Conservation (phyloP, 1,140 invertebrate genomes). For the Neodiprion pinetum region DNA sequence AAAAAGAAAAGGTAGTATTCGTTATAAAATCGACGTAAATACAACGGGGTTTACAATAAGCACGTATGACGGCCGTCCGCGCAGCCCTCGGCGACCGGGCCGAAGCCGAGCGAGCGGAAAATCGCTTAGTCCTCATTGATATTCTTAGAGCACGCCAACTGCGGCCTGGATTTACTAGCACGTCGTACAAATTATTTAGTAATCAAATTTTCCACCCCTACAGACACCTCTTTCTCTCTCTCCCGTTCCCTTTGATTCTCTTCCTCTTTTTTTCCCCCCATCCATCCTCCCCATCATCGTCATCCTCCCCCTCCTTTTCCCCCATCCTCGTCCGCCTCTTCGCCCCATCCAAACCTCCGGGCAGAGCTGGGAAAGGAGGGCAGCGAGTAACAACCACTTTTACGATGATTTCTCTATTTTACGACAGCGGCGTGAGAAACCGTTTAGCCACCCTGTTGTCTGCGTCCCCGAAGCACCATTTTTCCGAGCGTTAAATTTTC, state of each 20-base stretch:
- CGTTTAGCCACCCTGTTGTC: constrained; percentile 1
- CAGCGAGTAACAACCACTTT: constrained; percentile 31
- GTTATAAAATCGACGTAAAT: neutral
- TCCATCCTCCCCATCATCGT: constrained; percentile 7
- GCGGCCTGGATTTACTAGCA: constrained; percentile 58
- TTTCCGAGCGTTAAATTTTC: neutral
- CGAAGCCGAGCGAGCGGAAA: constrained; percentile 30
- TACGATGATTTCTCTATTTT: constrained; percentile 62
- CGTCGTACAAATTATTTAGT: constrained; percentile 62
- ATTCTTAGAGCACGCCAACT: constrained; percentile 51
- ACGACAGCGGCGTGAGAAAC: constrained; percentile 52
- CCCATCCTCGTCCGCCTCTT: neutral
- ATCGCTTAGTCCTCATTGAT: constrained; percentile 60
- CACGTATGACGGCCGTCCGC: constrained; percentile 20
- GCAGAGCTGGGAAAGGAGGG: neutral
- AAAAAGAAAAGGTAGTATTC: too few species aligned
- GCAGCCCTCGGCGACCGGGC: neutral
- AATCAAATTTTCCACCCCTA: constrained; percentile 56
- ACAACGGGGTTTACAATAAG: neutral
- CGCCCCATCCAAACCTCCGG: constrained; percentile 19
- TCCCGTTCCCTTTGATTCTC: neutral
- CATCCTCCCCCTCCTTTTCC: neutral
- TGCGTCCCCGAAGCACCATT: constrained; percentile 19
- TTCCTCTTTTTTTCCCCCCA: neutral
- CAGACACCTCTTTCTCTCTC: constrained; percentile 9